Conservation (phyloP, 2,113 vertebrate genomes). For the Delphinapterus leucas region DNA sequence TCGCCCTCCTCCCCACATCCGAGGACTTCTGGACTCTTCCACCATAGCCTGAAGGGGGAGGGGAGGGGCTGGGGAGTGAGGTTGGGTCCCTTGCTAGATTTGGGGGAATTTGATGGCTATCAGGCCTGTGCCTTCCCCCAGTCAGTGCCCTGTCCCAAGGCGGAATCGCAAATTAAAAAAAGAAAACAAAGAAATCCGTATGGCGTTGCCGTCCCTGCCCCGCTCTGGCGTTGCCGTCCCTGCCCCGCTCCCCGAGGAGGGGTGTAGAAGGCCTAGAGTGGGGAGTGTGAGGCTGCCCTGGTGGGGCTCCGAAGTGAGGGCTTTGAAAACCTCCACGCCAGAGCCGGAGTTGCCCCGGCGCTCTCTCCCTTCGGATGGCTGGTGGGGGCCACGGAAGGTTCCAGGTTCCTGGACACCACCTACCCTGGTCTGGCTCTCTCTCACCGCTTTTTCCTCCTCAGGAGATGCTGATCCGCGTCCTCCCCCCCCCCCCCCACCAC, state of each 20-base stretch:
- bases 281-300: not conserved
- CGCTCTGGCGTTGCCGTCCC: not conserved
- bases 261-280: not conserved
- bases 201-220: not conserved
- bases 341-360: not conserved
- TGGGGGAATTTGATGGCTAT: not conserved
- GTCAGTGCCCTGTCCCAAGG: not conserved
- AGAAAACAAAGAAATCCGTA: not conserved
- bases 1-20: not conserved
- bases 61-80: not conserved
- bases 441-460: not conserved
- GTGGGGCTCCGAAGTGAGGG: not conserved
- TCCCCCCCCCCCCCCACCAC: no score
- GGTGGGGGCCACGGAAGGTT: not conserved
- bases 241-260: not conserved
- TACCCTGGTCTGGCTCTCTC: not conserved
- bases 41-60: not conserved
- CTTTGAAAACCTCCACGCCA: not conserved
- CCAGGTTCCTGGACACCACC: not conserved
- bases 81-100: not conserved
- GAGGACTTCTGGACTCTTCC: not conserved
- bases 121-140: not conserved
- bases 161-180: not conserved
- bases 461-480: not conserved
- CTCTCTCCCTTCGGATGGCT: not conserved